Conservation (phyloP, 2,113 vertebrate species). For the Thryonomys swinderianus region DNA sequence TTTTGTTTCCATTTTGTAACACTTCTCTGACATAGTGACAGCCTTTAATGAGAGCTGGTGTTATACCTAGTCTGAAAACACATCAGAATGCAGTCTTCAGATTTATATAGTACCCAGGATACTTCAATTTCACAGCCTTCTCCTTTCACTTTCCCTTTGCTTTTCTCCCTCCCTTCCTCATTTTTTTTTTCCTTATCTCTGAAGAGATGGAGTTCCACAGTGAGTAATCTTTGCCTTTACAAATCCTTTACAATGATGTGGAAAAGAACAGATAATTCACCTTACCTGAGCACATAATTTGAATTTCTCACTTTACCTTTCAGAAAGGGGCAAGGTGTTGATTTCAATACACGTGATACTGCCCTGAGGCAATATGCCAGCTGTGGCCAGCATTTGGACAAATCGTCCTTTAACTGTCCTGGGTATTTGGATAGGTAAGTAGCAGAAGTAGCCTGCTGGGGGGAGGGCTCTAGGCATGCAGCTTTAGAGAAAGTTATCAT, state of each 20-base stretch:
- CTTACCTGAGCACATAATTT: background rate
- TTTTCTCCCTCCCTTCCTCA: too few relatives aligned
- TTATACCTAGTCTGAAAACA: background rate
- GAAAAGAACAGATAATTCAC: background rate
- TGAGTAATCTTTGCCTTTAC: background rate
- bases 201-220: background rate
- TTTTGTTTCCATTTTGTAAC: background rate
- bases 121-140: background rate
- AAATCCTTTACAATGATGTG: background rate
- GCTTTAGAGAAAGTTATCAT: background rate
- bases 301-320: conserved; percentile 26
- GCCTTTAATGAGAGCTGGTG: background rate
- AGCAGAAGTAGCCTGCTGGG: background rate
- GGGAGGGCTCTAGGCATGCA: background rate
- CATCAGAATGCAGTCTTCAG: background rate
- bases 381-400: rapidly evolving
- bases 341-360: rapidly evolving
- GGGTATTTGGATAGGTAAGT: conserved; percentile 65
- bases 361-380: background rate
- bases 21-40: background rate
- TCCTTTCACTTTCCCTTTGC: background rate
- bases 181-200: background rate
- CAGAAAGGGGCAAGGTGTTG: background rate
- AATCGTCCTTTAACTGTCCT: rapidly evolving
- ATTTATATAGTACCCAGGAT: background rate